phyloP scores from a whole-genome alignment of 2,113 vertebrate genomes.

The Chaenogobius annularis region DNA sequence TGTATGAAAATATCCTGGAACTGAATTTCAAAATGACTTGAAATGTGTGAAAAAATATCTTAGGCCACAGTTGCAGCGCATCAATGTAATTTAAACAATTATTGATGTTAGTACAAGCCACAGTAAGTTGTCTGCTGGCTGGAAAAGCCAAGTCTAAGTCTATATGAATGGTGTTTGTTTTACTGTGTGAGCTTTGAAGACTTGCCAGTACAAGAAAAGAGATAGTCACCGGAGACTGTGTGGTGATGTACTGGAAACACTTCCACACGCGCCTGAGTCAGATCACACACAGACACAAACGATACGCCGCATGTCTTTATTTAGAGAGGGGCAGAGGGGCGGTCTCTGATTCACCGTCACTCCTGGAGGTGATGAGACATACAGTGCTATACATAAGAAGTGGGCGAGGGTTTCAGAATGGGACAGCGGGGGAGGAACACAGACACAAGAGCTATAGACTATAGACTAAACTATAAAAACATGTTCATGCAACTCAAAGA shows the following conservation, averaged over 20 bases:
- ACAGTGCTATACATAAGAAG: background rate
- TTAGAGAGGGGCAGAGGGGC: background rate
- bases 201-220: slow-evolving; percentile 21
- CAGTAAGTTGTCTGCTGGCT: slow-evolving; percentile 21
- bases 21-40: no score
- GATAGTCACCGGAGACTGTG: slow-evolving; percentile 30
- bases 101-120: slow-evolving; percentile 7
- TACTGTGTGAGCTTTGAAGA: slow-evolving; percentile 41
- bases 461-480: background rate
- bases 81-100: background rate
- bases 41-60: no score
- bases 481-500: background rate
- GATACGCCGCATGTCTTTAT: slow-evolving; percentile 33
- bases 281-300: slow-evolving; percentile 32
- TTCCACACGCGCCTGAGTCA: slow-evolving; percentile 38
- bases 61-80: no score
- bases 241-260: slow-evolving; percentile 25
- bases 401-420: slow-evolving; percentile 16
- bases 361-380: background rate
- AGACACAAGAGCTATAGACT: no score
- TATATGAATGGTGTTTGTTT: slow-evolving; percentile 51
- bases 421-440: slow-evolving; percentile 13
- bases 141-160: slow-evolving; percentile 3
- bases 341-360: slow-evolving; percentile 22
- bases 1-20: no score